Evolutionary conservation across 2,888 invertebrate species (phyloP).

Genomic region (Sepioteuthis lessoniana): DNA sequence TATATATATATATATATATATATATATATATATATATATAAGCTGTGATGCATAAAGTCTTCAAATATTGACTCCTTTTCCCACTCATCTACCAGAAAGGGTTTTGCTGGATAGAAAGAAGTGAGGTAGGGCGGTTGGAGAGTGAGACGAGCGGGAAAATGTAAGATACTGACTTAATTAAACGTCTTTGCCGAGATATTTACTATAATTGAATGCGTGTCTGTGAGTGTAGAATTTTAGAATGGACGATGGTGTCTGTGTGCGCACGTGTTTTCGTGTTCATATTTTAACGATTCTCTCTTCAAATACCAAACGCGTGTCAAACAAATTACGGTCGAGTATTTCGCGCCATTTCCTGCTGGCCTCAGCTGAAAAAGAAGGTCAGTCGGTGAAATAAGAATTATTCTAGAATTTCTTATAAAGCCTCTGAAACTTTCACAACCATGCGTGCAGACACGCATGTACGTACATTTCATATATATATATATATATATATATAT

Average conservation of each 20-base stretch:
- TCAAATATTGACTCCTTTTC: too few species aligned
- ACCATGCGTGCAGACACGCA: neutral
- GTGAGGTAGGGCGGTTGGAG: too few species aligned
- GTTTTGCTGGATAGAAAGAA: too few species aligned
- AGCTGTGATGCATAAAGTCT: too few species aligned
- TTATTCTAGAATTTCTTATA: neutral
- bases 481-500: too few species aligned
- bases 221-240: neutral
- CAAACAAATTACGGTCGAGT: neutral
- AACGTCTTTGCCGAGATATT: too few species aligned
- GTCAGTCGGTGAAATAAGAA: neutral
- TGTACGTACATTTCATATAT: neutral
- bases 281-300: neutral
- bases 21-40: too few species aligned
- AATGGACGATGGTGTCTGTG: neutral
- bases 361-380: neutral
- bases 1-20: too few species aligned
- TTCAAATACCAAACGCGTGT: constrained; percentile 33
- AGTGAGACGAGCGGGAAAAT: too few species aligned
- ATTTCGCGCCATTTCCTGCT: neutral
- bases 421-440: neutral
- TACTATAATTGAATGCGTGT: neutral
- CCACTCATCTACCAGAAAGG: too few species aligned
- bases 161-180: too few species aligned
- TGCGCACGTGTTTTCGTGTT: neutral